Percentiles rank a stretch among this genome's conserved stretches.
Evolutionary conservation across 2,888 invertebrate species (phyloP).

Genomic region (Drosophila peninsularis): DNA sequence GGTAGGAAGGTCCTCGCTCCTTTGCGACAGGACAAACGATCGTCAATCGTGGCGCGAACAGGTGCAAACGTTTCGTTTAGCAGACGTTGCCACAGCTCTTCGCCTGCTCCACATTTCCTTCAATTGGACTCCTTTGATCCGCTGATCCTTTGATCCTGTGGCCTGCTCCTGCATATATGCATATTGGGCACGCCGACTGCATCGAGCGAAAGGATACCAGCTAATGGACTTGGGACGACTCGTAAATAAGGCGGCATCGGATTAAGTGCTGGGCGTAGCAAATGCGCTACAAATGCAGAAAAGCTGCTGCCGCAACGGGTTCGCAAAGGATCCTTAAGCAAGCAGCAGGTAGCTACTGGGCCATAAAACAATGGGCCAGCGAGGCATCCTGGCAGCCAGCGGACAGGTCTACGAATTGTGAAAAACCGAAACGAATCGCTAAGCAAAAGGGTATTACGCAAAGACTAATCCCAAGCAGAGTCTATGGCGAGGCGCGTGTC

Average conservation of each 20-base stretch:
- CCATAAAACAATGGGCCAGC: background rate
- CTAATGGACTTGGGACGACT: slow-evolving; percentile 4
- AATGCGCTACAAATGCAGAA: slow-evolving; percentile 39
- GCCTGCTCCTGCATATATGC: background rate
- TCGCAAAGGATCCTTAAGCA: background rate
- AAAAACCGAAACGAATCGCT: slow-evolving; percentile 37
- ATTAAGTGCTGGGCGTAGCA: slow-evolving; percentile 31
- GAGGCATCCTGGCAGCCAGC: background rate
- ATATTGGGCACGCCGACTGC: too few relatives aligned
- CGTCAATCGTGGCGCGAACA: slow-evolving; percentile 49
- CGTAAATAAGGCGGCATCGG: slow-evolving; percentile 32
- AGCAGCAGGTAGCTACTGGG: slow-evolving; percentile 1
- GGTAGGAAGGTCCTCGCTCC: slow-evolving; percentile 18
- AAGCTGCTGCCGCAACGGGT: slow-evolving; percentile 17
- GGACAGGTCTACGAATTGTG: slow-evolving; percentile 1
- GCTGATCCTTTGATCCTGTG: background rate
- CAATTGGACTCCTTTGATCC: slow-evolving; percentile 1
- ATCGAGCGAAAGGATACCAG: background rate
- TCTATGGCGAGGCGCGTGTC: slow-evolving; percentile 28
- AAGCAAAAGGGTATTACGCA: slow-evolving; percentile 37
- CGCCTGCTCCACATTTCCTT: slow-evolving; percentile 37
- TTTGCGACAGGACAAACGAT: slow-evolving; percentile 36
- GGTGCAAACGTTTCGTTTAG: slow-evolving; percentile 49
- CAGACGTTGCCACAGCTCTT: slow-evolving; percentile 29
- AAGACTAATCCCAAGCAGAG: slow-evolving; percentile 7